These are phyloP conservation scores for Theodoxus fluviatilis DNA, from an alignment of 2,888 invertebrate genomes.

Conservation along the genomic window DNA sequence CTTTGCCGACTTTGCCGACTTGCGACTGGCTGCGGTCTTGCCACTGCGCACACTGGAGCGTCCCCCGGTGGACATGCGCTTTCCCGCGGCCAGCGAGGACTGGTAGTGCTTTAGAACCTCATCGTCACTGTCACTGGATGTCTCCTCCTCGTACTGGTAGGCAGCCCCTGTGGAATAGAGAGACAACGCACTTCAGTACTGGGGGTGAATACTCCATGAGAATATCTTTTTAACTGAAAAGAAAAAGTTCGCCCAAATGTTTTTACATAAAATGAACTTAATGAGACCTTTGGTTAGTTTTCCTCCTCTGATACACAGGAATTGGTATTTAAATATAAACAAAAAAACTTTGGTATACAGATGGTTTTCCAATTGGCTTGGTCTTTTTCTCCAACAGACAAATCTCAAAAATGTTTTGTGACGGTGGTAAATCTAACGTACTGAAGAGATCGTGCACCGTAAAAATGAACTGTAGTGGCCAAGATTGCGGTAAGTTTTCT, in stretches of 20 bases:
- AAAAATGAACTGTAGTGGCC: no score
- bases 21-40: slow-evolving; percentile 31
- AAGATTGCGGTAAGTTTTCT: no score
- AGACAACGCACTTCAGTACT: not conserved
- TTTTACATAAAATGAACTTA: not conserved
- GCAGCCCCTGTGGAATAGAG: slow-evolving; percentile 57
- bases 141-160: slow-evolving; percentile 74
- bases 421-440: no score
- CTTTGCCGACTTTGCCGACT: slow-evolving; percentile 25
- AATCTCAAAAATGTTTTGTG: no score
- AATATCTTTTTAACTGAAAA: not conserved
- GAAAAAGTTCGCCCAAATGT: not conserved
- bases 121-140: slow-evolving; percentile 80
- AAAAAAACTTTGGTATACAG: no score
- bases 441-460: no score
- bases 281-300: not conserved
- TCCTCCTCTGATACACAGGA: no score
- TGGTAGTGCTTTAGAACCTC: slow-evolving; percentile 73
- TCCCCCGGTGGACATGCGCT: slow-evolving; percentile 16
- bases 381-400: no score
- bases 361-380: no score
- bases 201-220: not conserved
- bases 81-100: slow-evolving; percentile 32
- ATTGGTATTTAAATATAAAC: no score
- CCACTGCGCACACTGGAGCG: slow-evolving; percentile 29